Evolutionary conservation across 1,140 invertebrate species (phyloP).

Genomic region (Hyphantria cunea): DNA sequence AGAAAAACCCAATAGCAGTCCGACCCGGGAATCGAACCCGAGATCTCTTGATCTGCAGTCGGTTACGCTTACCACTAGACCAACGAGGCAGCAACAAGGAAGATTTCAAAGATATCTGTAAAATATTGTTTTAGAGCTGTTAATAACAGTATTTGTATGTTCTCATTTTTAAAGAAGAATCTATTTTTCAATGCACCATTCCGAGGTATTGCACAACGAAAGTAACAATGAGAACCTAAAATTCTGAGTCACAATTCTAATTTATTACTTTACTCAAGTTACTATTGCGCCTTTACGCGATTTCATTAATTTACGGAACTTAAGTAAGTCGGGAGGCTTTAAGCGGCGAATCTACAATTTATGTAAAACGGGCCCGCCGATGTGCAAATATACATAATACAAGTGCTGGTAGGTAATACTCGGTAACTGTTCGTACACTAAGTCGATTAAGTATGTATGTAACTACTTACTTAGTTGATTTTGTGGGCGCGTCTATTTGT

Average conservation of each 20-base stretch:
- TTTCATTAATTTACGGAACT: constrained; percentile 36
- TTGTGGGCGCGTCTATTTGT: constrained; percentile 11
- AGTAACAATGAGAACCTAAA: too few species aligned
- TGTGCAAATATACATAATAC: constrained; percentile 45
- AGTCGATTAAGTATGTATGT: constrained; percentile 59
- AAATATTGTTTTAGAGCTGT: too few species aligned
- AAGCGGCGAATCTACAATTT: constrained; percentile 59
- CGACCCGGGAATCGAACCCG: too few species aligned
- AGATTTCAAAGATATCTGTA: too few species aligned
- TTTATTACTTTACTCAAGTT: constrained; percentile 30
- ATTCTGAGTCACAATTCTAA: constrained; percentile 4
- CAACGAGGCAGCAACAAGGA: too few species aligned
- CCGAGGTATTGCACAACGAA: too few species aligned
- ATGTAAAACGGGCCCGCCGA: constrained; percentile 61
- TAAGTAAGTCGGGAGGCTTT: constrained; percentile 36
- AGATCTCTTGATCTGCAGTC: too few species aligned
- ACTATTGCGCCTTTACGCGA: constrained; percentile 18
- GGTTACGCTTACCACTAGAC: too few species aligned
- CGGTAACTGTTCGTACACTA: constrained; percentile 50
- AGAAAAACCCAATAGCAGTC: too few species aligned
- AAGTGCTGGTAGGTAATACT: constrained; percentile 42
- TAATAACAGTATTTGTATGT: too few species aligned
- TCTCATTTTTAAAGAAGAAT: too few species aligned
- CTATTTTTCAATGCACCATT: too few species aligned
- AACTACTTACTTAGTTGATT: constrained; percentile 19